phyloP scores from a whole-genome alignment of 1,140 invertebrate genomes.

The Saccostrea glomerata region DNA sequence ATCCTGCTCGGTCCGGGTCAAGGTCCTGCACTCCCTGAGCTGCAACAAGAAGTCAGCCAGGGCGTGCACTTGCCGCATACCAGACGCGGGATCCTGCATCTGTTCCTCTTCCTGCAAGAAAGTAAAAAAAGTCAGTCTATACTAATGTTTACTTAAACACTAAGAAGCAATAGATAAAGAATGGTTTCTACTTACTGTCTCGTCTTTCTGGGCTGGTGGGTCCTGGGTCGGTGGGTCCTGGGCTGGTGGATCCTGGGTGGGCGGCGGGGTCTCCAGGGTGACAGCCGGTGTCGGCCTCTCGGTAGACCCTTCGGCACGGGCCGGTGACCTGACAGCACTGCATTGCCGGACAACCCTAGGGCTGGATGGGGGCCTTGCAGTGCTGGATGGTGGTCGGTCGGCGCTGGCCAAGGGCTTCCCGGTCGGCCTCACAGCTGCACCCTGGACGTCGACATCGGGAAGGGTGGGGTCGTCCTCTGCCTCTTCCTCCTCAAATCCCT shows the following conservation, averaged over 20 bases:
- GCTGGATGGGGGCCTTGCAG: not conserved
- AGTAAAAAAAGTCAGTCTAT: not conserved
- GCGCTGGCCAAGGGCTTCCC: not conserved
- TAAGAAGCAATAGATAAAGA: not conserved
- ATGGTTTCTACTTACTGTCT: not conserved
- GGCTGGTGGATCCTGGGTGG: not conserved
- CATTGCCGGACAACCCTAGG: not conserved
- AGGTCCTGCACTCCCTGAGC: not conserved
- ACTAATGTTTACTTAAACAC: not conserved
- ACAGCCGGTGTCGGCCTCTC: not conserved
- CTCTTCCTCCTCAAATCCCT: not conserved
- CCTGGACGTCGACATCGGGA: not conserved
- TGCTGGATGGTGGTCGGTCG: not conserved
- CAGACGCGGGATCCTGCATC: not conserved
- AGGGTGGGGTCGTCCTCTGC: not conserved
- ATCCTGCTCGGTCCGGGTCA: no score
- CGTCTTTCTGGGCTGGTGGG: no score
- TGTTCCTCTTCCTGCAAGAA: not conserved
- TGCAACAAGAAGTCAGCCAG: constrained; percentile 22
- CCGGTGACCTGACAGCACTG: not conserved
- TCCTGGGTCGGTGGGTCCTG: not conserved
- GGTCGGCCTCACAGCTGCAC: not conserved
- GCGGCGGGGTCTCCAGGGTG: not conserved
- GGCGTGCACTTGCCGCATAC: not conserved
- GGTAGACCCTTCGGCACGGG: not conserved